Evolutionary conservation across 2,888 invertebrate genomes (phyloP).

Genomic region (Ornithoptera priamus): DNA sequence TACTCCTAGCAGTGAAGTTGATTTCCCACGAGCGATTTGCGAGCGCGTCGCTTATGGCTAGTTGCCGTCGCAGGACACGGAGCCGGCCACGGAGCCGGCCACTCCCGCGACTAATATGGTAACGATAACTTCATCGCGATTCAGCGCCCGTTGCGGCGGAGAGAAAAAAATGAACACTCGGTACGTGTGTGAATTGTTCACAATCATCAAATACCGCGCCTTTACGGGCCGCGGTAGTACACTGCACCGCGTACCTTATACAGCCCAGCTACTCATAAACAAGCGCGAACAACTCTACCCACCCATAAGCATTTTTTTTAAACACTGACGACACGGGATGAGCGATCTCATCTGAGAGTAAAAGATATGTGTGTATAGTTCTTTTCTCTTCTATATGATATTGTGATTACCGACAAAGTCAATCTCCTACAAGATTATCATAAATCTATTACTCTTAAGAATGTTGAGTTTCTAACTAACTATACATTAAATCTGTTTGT

Average conservation of each 20-base stretch:
- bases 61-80: constrained; percentile 20
- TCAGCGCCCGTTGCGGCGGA: constrained; percentile 15
- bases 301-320: no score
- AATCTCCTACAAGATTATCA: no score
- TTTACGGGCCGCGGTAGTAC: neutral
- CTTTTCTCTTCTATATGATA: no score
- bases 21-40: constrained; percentile 27
- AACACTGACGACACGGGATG: no score
- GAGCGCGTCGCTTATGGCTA: constrained; percentile 16
- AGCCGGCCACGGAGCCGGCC: constrained; percentile 13
- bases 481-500: no score
- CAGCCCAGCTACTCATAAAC: constrained; percentile 1
- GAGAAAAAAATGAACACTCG: constrained; percentile 16
- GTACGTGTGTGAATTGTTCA: constrained; percentile 10
- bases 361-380: no score
- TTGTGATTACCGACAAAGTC: no score
- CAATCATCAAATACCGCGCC: constrained; percentile 15
- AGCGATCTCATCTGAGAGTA: no score
- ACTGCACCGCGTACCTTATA: neutral
- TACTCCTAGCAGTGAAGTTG: neutral
- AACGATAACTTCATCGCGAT: constrained; percentile 27
- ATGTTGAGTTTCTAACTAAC: no score
- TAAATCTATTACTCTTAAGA: no score
- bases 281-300: neutral
- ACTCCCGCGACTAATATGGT: constrained; percentile 25